Conservation (phyloP, 2,797 vertebrate species). For the Phataginus tricuspis region DNA sequence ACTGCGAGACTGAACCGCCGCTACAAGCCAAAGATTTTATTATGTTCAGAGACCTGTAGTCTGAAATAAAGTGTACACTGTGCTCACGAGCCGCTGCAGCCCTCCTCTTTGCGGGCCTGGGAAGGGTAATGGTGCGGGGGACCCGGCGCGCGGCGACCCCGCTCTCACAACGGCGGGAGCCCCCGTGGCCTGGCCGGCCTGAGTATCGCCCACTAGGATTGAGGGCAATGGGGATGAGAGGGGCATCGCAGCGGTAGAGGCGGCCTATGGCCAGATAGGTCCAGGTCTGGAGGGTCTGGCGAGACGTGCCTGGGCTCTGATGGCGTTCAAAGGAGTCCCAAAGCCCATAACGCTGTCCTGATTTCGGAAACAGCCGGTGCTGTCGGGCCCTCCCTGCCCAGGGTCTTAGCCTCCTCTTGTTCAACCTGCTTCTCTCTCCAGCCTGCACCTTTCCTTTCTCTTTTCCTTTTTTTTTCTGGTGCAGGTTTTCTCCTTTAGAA, state of each 20-base stretch:
- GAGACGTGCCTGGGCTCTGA: background rate
- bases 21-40: conserved; percentile 99
- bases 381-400: accelerated
- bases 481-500: background rate
- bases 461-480: background rate
- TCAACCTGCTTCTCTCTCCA: background rate
- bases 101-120: conserved; percentile 48
- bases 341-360: background rate
- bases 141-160: background rate
- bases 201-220: background rate
- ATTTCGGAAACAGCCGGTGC: background rate
- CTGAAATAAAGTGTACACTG: conserved; percentile 96
- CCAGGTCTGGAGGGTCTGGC: background rate
- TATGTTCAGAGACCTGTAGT: conserved; percentile 97
- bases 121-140: background rate
- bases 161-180: background rate
- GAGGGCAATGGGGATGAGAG: too few relatives aligned
- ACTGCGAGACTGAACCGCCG: conserved; percentile 91
- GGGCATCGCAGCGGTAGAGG: accelerated
- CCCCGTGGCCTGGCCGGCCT: background rate
- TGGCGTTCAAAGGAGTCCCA: background rate
- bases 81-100: conserved; percentile 82
- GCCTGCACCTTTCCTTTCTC: background rate
- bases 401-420: background rate
- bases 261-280: background rate